Base-by-base conservation (phyloP, 53 echinoderm and acorn worm genomes). In the Hippasteria phrygiana region DNA sequence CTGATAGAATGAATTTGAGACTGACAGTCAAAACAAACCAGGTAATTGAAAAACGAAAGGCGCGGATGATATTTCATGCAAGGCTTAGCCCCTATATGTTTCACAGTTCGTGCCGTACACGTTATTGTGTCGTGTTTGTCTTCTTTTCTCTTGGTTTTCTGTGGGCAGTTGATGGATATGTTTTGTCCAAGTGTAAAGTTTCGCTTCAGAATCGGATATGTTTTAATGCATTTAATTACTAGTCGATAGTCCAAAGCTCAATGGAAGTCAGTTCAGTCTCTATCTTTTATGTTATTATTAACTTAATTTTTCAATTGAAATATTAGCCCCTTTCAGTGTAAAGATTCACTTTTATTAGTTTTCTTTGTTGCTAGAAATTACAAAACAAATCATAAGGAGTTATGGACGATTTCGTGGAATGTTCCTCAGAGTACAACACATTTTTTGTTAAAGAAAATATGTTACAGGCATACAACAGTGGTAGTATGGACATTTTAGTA, bases 31-130 rank as follows among this genome's bases (percentile, higher is more conserved):
- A 64, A 82, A 43, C 82, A 26, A 56, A 78, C 56, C 40, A 59
- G 36, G 78, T 82, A 66, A 66, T 43, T 65, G 28, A 45, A 82
- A 78, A 82, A 63, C 13, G 29, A 81, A 28, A 18, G 62, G 16
- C 24, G 24, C 1, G 29, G 82, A 82, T 82, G 64, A 43, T 47
- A 43, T 82, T 82, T 41, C 82, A 79, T 54, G 33, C 28, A 62
- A 0, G 37, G 39, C 38, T 77, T 7, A 17, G 59, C n/a, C 7
- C 59, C 26, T 6, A 22, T 59, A 8, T 3, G 26, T 3, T 59
- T 59, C 26, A 18, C 26, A 59, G 59, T 59, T 24, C 59, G 59
- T 59, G 59, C n/a, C 26, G 59, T 59, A 9, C n/a, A 59, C 16
- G 20, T 51, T 2, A 20, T 51, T 20, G 51, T 51, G 16, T 51